These are phyloP conservation scores for Caloenas nicobarica DNA, from an alignment of 2,113 vertebrate species.

Conservation along the genomic window DNA sequence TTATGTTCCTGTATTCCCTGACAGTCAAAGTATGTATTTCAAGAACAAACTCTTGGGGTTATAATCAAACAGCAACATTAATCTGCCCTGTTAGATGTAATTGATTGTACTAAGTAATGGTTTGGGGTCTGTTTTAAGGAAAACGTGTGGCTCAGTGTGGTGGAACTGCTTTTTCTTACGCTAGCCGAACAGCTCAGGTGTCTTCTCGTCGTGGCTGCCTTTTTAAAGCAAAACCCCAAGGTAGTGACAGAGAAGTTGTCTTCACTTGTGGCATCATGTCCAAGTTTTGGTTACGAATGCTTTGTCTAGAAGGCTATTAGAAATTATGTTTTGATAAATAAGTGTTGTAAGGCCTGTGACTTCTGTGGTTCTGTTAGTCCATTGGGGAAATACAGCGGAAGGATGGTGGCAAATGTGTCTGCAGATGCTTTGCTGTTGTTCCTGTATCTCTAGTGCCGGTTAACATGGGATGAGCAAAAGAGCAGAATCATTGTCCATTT, in stretches of 20 bases:
- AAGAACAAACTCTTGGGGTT: constrained; percentile 27
- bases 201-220: not conserved
- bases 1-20: constrained; percentile 6
- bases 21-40: constrained; percentile 15
- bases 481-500: constrained; percentile 23
- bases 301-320: not conserved
- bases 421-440: not conserved
- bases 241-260: not conserved
- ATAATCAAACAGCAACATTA: constrained; percentile 9
- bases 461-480: not conserved
- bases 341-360: not conserved
- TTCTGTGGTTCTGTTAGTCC: not conserved
- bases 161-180: not conserved
- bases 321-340: not conserved
- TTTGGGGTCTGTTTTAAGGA: constrained; percentile 24
- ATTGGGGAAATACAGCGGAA: not conserved
- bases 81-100: constrained; percentile 5
- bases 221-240: not conserved
- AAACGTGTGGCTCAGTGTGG: not conserved
- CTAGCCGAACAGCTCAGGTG: not conserved
- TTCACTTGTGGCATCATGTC: not conserved
- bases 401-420: not conserved
- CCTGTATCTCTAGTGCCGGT: not conserved
- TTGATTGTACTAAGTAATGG: constrained; percentile 13
- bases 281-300: not conserved